phyloP scores from a whole-genome alignment of 2,888 invertebrate genomes.

The Tachina lurida region DNA sequence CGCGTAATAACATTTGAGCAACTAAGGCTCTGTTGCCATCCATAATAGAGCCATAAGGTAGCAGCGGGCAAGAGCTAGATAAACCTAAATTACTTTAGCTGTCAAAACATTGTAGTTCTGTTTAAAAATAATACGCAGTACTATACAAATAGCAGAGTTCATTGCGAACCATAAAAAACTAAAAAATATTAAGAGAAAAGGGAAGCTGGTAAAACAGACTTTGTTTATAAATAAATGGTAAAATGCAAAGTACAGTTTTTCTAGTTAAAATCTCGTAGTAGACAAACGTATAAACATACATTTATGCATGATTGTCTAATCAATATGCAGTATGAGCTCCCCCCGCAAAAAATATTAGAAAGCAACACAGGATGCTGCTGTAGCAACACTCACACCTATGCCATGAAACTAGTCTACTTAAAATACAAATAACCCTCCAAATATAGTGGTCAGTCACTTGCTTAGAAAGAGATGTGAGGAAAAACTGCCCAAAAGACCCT shows the following conservation, averaged over 20 bases:
- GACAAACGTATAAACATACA: not conserved
- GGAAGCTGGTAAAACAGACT: not conserved
- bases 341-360: slow-evolving; percentile 37
- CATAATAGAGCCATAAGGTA: no score
- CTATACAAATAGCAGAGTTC: no score
- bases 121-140: no score
- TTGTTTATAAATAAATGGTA: not conserved
- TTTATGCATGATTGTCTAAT: slow-evolving; percentile 52
- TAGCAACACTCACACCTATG: slow-evolving; percentile 32
- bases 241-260: slow-evolving; percentile 55
- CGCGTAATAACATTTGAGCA: no score
- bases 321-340: slow-evolving; percentile 43
- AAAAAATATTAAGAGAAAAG: not conserved
- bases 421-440: slow-evolving; percentile 54
- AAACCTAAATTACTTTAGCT: no score
- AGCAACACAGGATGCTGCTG: slow-evolving; percentile 22
- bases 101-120: no score
- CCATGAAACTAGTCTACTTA: slow-evolving; percentile 34
- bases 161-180: not conserved
- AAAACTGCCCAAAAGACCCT: slow-evolving; percentile 48
- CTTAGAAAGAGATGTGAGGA: not conserved
- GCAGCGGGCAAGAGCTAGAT: no score
- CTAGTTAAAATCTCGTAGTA: slow-evolving; percentile 17
- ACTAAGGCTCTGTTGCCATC: no score
- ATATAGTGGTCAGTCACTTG: slow-evolving; percentile 58